Evolutionary conservation across 37 sponge, comb jelly and placozoan genomes (phyloP).

Genomic region (Spongilla lacustris): DNA sequence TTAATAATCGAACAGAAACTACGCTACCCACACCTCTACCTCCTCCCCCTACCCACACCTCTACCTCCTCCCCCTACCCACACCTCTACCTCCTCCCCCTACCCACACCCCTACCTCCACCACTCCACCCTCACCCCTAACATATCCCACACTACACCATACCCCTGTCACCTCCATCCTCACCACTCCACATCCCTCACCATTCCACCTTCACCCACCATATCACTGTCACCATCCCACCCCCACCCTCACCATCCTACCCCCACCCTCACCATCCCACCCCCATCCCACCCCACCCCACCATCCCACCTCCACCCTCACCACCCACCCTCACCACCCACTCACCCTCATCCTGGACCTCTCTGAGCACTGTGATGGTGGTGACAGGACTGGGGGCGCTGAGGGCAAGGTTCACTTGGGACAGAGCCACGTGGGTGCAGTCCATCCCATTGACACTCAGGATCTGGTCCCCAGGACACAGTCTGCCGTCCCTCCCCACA

Average conservation of each 20-base stretch:
- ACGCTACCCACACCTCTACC: neutral
- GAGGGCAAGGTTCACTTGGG: constrained; percentile 60
- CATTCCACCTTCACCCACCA: no score
- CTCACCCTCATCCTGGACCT: constrained; percentile 7
- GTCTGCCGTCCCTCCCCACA: constrained; percentile 67
- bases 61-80: no score
- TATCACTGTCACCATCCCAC: no score
- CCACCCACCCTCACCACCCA: neutral
- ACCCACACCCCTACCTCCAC: neutral
- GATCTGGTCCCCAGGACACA: constrained; percentile 69
- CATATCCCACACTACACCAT: no score
- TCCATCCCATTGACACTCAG: constrained; percentile 66
- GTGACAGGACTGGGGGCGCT: constrained; percentile 53
- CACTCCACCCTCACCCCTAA: no score
- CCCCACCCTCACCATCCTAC: no score
- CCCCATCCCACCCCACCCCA: no score
- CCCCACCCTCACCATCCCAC: no score
- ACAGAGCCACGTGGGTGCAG: constrained; percentile 37
- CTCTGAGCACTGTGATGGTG: constrained; percentile 62
- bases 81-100: no score
- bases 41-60: neutral
- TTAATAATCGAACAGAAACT: neutral
- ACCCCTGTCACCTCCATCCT: no score
- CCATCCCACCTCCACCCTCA: neutral
- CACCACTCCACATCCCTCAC: no score